Evolutionary conservation across 2,888 invertebrate genomes (phyloP), one percentile per base, ranked within the genome.

Genomic region (Limnephilus auricula): DNA sequence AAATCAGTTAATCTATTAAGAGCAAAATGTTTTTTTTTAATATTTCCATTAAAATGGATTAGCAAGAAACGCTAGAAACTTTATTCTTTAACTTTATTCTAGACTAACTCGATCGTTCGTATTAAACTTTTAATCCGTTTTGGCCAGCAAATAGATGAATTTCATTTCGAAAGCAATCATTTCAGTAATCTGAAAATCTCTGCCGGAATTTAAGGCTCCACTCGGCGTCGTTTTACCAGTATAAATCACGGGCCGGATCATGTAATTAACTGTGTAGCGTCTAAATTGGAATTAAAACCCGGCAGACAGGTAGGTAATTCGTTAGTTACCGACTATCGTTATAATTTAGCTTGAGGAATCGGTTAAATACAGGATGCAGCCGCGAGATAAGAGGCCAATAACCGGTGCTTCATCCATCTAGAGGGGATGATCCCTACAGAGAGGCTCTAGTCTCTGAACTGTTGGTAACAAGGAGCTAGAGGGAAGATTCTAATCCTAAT

Each of bases 221-320:
- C 25, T 18, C 18, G 15, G 25, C 82, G 82, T 78, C 32, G 78
- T 88, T 87, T 78, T 34, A 78, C 87, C 87, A 79, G 87, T n/a
- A 90, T 82, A 65, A 90, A 91, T 91, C 91, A 91, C 50, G 65
- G 18, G 18, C 30, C 82, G 89, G 83, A 91, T 91, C 91, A 83
- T 65, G 65, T 89, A 89, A 91, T 91, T 91, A 86, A 88, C 65
- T 79, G 83, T 65, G 45, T 32, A 37, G 90, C 90, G 80, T 83
- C 90, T 90, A 79, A 91, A 91, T 50, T 91, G 40, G 40, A 91
- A 91, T 91, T 91, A 90, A 91, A 91, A 91, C 78, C 89, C 65
- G 79, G 79, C 86, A 40, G 90, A 30, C 84, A 50, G 91, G 40
- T 83, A 79, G 86, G 78, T 90, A 89, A 90, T 92, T 92, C 88